These are phyloP conservation scores for Clarias batrachus DNA, from an alignment of 2,113 vertebrate genomes.

Conservation along the genomic window DNA sequence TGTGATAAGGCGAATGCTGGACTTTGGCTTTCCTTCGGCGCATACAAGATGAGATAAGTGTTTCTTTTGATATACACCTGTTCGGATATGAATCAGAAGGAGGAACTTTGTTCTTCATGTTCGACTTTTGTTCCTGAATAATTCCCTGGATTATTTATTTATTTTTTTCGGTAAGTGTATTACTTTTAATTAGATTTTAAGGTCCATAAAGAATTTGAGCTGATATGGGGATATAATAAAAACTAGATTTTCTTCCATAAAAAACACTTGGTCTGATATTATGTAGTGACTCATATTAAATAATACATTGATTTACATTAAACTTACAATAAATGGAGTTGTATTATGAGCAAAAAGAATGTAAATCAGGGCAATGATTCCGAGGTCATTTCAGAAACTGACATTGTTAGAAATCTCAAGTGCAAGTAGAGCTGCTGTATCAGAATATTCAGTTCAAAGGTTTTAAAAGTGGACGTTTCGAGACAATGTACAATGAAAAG, in stretches of 20 bases:
- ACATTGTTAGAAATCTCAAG: background rate
- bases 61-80: background rate
- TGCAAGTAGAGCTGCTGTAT: background rate
- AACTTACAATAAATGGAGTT: background rate
- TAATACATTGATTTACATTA: background rate
- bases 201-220: background rate
- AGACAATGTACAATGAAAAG: background rate
- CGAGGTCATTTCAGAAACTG: background rate
- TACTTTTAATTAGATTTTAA: background rate
- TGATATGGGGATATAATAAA: background rate
- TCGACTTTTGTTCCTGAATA: background rate
- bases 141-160: background rate
- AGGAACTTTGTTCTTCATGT: background rate
- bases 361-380: background rate
- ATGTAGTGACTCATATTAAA: background rate
- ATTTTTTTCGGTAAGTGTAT: slow-evolving; percentile 17
- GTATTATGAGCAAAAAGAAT: background rate
- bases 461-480: background rate
- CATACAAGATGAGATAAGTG: background rate
- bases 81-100: background rate
- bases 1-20: slow-evolving; percentile 22
- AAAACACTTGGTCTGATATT: background rate
- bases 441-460: background rate
- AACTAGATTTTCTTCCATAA: no score
- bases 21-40: slow-evolving; percentile 23